Conservation (phyloP, 2,797 vertebrate species). For the Sebastes flavidus region DNA sequence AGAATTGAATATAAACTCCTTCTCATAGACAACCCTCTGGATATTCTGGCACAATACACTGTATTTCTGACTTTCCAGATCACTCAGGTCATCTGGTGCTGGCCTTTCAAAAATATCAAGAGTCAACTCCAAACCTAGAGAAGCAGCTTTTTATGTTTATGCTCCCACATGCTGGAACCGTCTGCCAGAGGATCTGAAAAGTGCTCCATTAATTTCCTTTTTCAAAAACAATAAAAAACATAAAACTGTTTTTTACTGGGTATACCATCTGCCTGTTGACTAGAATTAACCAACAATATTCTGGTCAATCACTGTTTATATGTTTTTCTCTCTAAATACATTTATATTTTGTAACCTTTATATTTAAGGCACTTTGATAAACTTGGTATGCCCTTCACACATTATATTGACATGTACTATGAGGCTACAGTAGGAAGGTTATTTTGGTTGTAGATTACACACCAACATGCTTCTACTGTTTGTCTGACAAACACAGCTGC, state of each 20-base stretch:
- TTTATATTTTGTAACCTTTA: neutral
- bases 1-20: neutral
- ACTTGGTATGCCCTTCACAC: neutral
- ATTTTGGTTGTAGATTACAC: neutral
- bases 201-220: neutral
- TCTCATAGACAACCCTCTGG: neutral
- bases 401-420: too few relatives aligned
- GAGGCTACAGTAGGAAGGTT: neutral
- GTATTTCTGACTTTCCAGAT: neutral
- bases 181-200: neutral
- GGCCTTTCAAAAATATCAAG: slow-evolving; percentile 38
- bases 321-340: neutral
- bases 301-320: neutral
- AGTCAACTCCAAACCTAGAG: neutral
- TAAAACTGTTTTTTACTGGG: neutral
- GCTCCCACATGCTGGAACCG: neutral
- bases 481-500: neutral
- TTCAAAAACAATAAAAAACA: neutral
- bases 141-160: neutral
- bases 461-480: neutral
- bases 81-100: neutral
- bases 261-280: neutral
- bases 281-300: neutral
- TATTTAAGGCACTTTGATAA: neutral
- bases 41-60: neutral